Evolutionary conservation across 2,888 invertebrate species (phyloP).

Genomic region (Siphlonurus alternatus): DNA sequence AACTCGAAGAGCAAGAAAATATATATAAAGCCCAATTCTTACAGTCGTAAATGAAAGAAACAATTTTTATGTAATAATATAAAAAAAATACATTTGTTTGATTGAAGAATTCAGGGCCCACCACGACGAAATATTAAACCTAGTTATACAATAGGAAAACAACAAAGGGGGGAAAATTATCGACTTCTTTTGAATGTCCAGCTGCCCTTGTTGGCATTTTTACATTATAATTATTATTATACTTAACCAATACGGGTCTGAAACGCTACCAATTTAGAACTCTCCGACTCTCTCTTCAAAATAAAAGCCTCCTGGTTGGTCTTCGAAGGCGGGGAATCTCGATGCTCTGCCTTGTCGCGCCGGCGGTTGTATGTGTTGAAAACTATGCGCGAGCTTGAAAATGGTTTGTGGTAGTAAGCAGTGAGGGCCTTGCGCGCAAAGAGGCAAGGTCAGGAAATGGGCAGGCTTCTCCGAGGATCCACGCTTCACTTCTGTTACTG

Average conservation of each 20-base stretch:
- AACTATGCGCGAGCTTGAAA: constrained; percentile 1
- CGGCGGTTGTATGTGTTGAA: not conserved
- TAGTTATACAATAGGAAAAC: not conserved
- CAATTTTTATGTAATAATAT: no score
- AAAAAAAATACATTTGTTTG: not conserved
- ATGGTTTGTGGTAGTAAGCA: not conserved
- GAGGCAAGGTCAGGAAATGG: not conserved
- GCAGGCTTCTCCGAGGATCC: not conserved
- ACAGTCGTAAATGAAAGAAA: no score
- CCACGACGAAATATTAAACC: not conserved
- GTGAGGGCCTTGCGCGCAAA: not conserved
- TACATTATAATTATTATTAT: no score
- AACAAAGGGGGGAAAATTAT: not conserved
- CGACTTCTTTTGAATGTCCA: not conserved
- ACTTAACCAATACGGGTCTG: no score
- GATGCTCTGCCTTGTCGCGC: not conserved
- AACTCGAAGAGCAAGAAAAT: no score
- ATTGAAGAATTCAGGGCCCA: not conserved
- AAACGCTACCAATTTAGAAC: no score
- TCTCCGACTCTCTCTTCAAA: no score
- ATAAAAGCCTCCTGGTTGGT: no score
- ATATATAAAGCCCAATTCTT: no score
- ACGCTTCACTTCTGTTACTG: not conserved
- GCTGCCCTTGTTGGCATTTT: not conserved
- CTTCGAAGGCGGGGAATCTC: no score